phyloP scores from a whole-genome alignment of 2,888 invertebrate genomes.

The Netelia inedita region DNA sequence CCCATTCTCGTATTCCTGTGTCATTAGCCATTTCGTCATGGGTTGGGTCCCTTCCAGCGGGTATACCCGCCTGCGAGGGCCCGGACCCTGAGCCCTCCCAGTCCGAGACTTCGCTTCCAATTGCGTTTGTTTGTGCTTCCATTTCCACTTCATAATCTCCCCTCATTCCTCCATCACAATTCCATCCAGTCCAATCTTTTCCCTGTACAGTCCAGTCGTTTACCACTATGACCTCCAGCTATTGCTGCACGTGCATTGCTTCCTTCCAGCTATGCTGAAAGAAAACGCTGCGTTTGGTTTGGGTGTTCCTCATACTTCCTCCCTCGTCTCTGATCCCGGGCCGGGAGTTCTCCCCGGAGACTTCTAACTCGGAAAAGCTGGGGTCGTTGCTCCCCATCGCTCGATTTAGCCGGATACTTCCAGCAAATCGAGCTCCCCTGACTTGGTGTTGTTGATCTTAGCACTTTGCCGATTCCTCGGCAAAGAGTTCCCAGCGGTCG shows the following conservation, averaged over 20 bases:
- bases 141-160: too few relatives aligned
- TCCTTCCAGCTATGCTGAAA: not conserved
- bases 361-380: not conserved
- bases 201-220: too few relatives aligned
- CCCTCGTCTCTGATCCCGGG: not conserved
- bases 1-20: not conserved
- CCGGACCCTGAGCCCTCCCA: conserved; percentile 31
- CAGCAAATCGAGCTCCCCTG: too few relatives aligned
- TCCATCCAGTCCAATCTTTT: too few relatives aligned
- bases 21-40: conserved; percentile 24
- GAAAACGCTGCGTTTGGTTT: not conserved
- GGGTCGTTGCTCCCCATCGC: not conserved
- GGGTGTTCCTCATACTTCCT: not conserved
- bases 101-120: conserved; percentile 39
- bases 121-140: not conserved
- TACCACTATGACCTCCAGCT: too few relatives aligned
- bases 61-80: conserved; percentile 26
- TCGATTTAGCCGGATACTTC: not conserved
- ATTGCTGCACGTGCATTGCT: not conserved
- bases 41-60: conserved; percentile 13
- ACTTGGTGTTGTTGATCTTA: too few relatives aligned
- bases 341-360: not conserved
- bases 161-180: too few relatives aligned
- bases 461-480: not conserved
- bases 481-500: not conserved